Conservation (phyloP, 2,113 vertebrate species). For the Caranx ignobilis region DNA sequence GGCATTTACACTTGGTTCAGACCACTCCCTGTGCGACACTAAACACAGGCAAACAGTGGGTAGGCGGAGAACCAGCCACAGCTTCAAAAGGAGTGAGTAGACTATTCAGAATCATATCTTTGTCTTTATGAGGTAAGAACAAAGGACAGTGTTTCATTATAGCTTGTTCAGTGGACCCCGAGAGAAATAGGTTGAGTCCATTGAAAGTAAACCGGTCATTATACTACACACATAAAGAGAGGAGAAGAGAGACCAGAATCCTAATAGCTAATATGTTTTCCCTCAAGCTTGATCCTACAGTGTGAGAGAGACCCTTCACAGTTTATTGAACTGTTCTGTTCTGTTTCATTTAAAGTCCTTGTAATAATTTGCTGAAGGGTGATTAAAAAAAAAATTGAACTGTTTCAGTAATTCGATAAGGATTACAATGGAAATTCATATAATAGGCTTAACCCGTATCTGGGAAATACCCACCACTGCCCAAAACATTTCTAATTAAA, state of each 20-base stretch:
- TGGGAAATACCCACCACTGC: neutral
- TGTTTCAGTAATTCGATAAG: neutral
- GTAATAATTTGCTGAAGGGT: neutral
- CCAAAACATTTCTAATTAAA: constrained; percentile 4
- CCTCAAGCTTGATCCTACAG: neutral
- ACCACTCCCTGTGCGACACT: too few species aligned
- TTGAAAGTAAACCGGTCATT: too few species aligned
- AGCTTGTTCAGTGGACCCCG: too few species aligned
- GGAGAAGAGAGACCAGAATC: neutral
- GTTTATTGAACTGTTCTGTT: neutral
- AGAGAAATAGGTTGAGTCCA: too few species aligned
- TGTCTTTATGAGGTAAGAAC: too few species aligned
- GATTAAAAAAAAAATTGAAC: too few species aligned
- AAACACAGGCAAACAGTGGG: too few species aligned
- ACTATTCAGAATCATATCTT: too few species aligned
- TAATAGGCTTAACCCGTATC: neutral
- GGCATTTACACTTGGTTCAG: too few species aligned
- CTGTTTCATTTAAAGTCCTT: neutral
- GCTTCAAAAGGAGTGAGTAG: too few species aligned
- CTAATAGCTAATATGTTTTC: neutral
- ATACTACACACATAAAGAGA: neutral
- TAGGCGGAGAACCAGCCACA: too few species aligned
- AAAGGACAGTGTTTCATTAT: too few species aligned
- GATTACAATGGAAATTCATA: neutral
- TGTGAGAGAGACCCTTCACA: neutral